Evolutionary conservation across 2,797 vertebrate species (phyloP).

Genomic region (Girardinus metallicus): DNA sequence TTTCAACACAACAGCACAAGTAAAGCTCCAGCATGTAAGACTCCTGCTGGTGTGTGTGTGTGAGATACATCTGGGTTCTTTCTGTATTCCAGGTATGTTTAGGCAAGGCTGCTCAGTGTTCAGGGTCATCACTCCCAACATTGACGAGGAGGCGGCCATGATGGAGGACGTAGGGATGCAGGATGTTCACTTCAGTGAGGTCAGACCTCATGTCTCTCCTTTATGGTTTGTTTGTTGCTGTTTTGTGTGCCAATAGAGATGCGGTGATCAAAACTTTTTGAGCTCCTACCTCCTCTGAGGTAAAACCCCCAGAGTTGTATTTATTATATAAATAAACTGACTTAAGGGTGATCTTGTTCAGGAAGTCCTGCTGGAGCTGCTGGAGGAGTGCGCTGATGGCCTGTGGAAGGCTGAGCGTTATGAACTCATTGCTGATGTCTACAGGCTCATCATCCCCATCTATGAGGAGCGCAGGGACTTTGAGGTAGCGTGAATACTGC

Average conservation of each 20-base stretch:
- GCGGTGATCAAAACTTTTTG: background rate
- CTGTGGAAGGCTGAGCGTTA: slow-evolving; percentile 99
- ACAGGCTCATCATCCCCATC: slow-evolving; percentile 95
- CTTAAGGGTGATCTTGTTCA: slow-evolving; percentile 54
- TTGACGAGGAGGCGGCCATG: slow-evolving; percentile 99
- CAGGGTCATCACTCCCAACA: slow-evolving; percentile 96
- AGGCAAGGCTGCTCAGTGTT: slow-evolving; percentile 94
- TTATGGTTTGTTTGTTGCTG: no score
- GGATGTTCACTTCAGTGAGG: slow-evolving; percentile 98
- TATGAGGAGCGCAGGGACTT: slow-evolving; percentile 97
- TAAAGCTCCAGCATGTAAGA: background rate
- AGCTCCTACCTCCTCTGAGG: background rate
- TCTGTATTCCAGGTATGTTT: slow-evolving; percentile 86
- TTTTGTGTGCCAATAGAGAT: background rate
- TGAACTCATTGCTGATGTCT: slow-evolving; percentile 95
- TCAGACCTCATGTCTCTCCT: slow-evolving; percentile 40
- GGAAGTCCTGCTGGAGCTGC: slow-evolving; percentile 96
- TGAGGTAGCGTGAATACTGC: slow-evolving; percentile 82
- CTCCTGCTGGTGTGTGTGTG: background rate
- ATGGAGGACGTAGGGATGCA: slow-evolving; percentile 99
- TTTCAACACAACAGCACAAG: background rate
- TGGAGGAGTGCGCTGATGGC: slow-evolving; percentile 95
- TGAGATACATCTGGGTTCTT: background rate
- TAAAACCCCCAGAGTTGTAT: background rate
- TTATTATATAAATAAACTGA: background rate